These are phyloP conservation scores for Schizopygopsis pylzovi DNA, from an alignment of 2,797 vertebrate species.

Conservation along the genomic window DNA sequence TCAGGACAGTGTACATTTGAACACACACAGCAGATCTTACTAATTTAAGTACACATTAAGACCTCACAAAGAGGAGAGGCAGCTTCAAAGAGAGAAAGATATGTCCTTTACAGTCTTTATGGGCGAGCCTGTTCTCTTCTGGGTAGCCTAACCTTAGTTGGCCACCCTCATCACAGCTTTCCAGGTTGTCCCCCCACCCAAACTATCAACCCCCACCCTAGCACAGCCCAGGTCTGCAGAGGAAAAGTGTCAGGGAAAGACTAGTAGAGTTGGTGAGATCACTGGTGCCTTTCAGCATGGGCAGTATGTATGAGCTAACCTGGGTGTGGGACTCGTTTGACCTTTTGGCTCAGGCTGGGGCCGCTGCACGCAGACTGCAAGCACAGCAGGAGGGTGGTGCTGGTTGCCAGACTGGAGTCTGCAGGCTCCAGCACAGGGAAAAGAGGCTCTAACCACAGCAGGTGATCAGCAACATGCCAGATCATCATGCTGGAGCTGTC, in stretches of 20 bases:
- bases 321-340: slow-evolving; percentile 58
- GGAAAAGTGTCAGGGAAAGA: slow-evolving; percentile 31
- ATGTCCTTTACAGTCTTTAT: neutral
- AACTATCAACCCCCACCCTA: neutral
- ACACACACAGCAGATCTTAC: slow-evolving; percentile 17
- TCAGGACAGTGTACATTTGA: slow-evolving; percentile 1
- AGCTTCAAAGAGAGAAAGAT: slow-evolving; percentile 26
- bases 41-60: slow-evolving; percentile 4
- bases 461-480: slow-evolving; percentile 40
- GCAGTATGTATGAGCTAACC: slow-evolving; percentile 49
- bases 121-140: neutral
- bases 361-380: slow-evolving; percentile 19
- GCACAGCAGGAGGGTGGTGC: slow-evolving; percentile 38
- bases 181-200: neutral
- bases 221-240: neutral
- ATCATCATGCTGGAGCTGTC: slow-evolving; percentile 34
- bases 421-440: slow-evolving; percentile 48
- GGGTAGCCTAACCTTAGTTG: neutral
- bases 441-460: slow-evolving; percentile 48
- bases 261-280: slow-evolving; percentile 50
- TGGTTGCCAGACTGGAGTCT: slow-evolving; percentile 53
- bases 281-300: slow-evolving; percentile 40
- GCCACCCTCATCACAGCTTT: neutral
- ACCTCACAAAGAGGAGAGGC: slow-evolving; percentile 4
- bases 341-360: slow-evolving; percentile 49